phyloP scores from a whole-genome alignment of 2,113 vertebrate genomes.

The Rattus norvegicus region GRCr8 NC_086022.1:54275501-54276000 shows the following conservation, averaged over 20 bases:
- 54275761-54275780: neutral
- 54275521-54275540: slow-evolving; percentile 82
- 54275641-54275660: slow-evolving; percentile 39
- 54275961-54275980: too few relatives aligned
- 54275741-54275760: neutral
- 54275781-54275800: neutral
- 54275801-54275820: neutral
- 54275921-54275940: too few relatives aligned
- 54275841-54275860: neutral
- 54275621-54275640: slow-evolving; percentile 84
- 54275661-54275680: neutral
- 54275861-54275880: neutral
- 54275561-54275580: slow-evolving; percentile 90
- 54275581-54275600: slow-evolving; percentile 91
- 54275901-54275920: neutral
- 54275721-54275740: neutral
- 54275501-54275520: slow-evolving; percentile 4
- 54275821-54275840: neutral
- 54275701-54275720: neutral
- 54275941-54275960: too few relatives aligned
- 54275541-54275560: slow-evolving; percentile 90
- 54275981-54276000: too few relatives aligned
- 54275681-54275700: neutral
- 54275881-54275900: neutral
- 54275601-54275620: slow-evolving; percentile 86